Evolutionary conservation across 1,140 invertebrate genomes (phyloP).

Genomic region (Bombus fervidus): DNA sequence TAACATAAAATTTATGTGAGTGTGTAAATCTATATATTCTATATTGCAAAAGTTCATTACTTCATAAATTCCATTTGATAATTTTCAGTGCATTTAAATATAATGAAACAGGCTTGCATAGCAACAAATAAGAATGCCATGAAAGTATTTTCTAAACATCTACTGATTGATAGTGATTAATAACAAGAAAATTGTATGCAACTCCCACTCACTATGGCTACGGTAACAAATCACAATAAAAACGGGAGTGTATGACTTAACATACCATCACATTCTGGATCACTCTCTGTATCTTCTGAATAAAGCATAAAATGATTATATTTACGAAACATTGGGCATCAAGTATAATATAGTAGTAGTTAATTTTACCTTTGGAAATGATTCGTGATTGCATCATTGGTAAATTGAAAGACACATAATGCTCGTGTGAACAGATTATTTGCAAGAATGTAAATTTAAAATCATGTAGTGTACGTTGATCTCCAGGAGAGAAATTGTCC

Average conservation of each 20-base stretch:
- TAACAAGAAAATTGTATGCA: conserved; percentile 53
- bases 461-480: conserved; percentile 90
- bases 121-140: conserved; percentile 42
- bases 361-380: conserved; percentile 72
- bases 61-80: background rate
- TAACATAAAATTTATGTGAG: conserved; percentile 12
- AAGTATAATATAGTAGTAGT: conserved; percentile 7
- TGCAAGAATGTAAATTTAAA: conserved; percentile 95
- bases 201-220: conserved; percentile 65
- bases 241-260: conserved; percentile 67
- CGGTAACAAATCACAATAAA: conserved; percentile 63
- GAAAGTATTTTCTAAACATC: conserved; percentile 35
- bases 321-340: conserved; percentile 53
- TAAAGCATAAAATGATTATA: conserved; percentile 76
- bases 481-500: conserved; percentile 91
- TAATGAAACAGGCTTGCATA: conserved; percentile 42
- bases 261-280: conserved; percentile 78
- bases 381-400: conserved; percentile 87
- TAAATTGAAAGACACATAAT: conserved; percentile 94
- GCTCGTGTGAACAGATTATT: conserved; percentile 96
- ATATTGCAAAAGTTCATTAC: background rate
- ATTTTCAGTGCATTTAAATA: conserved; percentile 31
- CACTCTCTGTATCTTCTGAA: conserved; percentile 75
- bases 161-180: conserved; percentile 41
- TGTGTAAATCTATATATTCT: background rate